A percentile compares a stretch with the other conserved stretches of the same genome.
phyloP scores from a whole-genome alignment of 1,140 invertebrate species.

The Cryptotermes secundus region DNA sequence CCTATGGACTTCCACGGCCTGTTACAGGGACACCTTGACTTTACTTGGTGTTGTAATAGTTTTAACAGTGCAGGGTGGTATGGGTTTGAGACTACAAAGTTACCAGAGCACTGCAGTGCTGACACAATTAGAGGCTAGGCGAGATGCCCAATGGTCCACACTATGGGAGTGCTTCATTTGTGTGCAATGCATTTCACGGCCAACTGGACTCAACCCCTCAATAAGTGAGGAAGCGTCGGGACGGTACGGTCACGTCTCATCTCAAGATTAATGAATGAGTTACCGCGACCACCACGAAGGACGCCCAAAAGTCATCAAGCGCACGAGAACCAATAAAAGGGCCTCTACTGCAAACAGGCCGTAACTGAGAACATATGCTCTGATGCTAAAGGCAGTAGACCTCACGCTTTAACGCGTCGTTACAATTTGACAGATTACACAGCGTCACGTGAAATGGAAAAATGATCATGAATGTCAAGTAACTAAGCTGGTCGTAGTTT shows the following conservation, averaged over 20 bases:
- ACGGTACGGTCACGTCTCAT: slow-evolving; percentile 3
- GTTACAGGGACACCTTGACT: too few species aligned
- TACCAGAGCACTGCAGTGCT: too few species aligned
- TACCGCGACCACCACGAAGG: background rate
- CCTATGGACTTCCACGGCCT: too few species aligned
- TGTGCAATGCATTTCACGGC: background rate
- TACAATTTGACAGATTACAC: too few species aligned
- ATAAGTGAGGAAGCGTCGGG: background rate
- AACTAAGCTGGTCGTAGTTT: too few species aligned
- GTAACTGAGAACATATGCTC: background rate
- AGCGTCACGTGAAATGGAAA: too few species aligned
- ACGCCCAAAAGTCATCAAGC: background rate
- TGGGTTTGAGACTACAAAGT: too few species aligned
- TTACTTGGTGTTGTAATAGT: too few species aligned
- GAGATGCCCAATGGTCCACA: background rate
- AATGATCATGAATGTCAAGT: too few species aligned
- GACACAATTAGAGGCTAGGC: background rate
- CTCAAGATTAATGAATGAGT: slow-evolving; percentile 17
- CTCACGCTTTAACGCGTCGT: too few species aligned
- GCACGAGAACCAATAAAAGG: background rate
- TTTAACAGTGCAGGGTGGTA: too few species aligned
- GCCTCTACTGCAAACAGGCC: background rate
- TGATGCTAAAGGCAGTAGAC: background rate
- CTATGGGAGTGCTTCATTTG: background rate
- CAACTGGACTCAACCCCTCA: slow-evolving; percentile 11